Evolutionary conservation across 1,140 invertebrate genomes (phyloP).

Genomic region (Portunus trituberculatus): DNA sequence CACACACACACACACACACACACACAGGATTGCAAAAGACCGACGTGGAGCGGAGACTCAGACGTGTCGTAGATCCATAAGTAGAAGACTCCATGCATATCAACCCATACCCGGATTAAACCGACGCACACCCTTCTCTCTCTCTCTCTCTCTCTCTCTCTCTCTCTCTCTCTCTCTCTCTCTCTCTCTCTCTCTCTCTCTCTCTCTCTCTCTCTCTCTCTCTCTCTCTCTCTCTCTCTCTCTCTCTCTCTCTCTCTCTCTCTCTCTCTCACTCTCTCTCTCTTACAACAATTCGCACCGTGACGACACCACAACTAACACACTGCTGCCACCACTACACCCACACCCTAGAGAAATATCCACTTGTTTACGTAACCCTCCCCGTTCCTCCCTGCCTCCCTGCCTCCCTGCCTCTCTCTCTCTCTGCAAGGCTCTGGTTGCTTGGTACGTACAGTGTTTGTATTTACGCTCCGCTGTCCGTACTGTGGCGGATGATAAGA

Average conservation of each 20-base stretch:
- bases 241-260: not conserved
- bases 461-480: conserved; percentile 15
- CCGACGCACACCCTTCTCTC: not conserved
- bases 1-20: conserved; percentile 33
- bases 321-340: not conserved
- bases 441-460: not conserved
- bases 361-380: not conserved
- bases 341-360: not conserved
- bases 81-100: not conserved
- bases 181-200: not conserved
- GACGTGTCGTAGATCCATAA: not conserved
- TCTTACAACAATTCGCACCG: not conserved
- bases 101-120: not conserved
- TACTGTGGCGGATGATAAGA: conserved; percentile 33
- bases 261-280: conserved; percentile 6
- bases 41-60: not conserved
- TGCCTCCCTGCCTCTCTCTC: not conserved
- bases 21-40: not conserved
- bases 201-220: not conserved
- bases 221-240: too few relatives aligned
- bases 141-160: not conserved
- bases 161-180: not conserved
- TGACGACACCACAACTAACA: not conserved
- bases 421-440: not conserved
- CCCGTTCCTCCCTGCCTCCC: not conserved